Percentiles rank a stretch among this genome's conserved stretches.
phyloP scores from a whole-genome alignment of 2,113 vertebrate genomes.

The Sula dactylatra region DNA sequence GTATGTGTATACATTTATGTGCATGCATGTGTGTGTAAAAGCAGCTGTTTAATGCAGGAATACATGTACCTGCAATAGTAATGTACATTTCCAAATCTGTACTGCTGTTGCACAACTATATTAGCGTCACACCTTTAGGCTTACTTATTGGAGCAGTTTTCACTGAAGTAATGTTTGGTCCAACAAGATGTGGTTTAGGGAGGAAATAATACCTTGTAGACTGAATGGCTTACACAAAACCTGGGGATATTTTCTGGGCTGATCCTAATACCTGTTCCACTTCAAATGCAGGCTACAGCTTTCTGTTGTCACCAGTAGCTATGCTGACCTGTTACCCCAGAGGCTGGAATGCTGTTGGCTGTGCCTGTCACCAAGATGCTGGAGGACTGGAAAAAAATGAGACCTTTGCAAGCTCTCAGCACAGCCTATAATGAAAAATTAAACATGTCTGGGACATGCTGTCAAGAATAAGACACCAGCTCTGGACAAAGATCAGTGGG shows the following conservation, averaged over 20 bases:
- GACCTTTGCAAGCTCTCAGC: neutral
- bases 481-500: constrained; percentile 7
- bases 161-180: neutral
- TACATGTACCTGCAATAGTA: neutral
- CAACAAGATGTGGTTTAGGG: neutral
- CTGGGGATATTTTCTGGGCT: neutral
- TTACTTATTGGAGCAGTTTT: neutral
- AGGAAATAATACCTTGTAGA: neutral
- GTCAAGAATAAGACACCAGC: constrained; percentile 13
- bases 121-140: neutral
- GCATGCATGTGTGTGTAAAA: neutral
- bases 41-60: neutral
- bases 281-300: neutral
- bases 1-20: accelerated
- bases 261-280: neutral
- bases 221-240: neutral
- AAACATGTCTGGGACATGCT: constrained; percentile 27
- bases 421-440: neutral
- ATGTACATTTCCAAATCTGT: neutral
- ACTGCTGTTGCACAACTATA: neutral
- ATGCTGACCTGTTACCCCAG: neutral
- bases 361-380: neutral
- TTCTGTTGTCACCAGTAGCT: neutral
- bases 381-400: neutral
- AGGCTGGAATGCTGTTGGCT: neutral